These are phyloP conservation scores for Scrobipalpa costella DNA, from an alignment of 2,888 invertebrate species.

Conservation along the genomic window DNA sequence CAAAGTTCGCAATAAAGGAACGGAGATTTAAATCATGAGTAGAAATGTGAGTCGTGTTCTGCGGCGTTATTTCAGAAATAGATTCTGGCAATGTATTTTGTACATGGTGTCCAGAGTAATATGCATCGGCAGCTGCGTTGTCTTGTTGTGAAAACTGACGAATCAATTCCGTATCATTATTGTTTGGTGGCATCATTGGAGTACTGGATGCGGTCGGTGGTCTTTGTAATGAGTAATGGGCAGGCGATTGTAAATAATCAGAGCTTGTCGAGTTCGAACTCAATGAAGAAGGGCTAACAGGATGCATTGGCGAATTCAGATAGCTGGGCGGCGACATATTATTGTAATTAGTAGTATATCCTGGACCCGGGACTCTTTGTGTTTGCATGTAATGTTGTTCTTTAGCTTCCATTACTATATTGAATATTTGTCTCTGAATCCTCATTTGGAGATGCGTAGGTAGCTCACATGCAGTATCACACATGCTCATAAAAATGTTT, in stretches of 20 bases:
- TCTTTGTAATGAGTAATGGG: conserved; percentile 31
- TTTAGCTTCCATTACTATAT: conserved; percentile 23
- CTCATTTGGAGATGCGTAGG: conserved; percentile 14
- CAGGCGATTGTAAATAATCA: conserved; percentile 28
- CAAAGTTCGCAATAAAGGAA: conserved; percentile 29
- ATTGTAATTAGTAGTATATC: conserved; percentile 27
- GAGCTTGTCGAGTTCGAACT: conserved; percentile 28
- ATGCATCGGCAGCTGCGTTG: conserved; percentile 25
- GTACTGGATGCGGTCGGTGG: conserved; percentile 31
- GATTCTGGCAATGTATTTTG: conserved; percentile 31
- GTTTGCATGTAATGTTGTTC: neutral
- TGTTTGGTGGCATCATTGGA: conserved; percentile 31
- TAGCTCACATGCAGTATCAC: conserved; percentile 11
- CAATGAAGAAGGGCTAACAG: too few species aligned
- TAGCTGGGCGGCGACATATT: conserved; percentile 28
- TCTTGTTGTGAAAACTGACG: conserved; percentile 30
- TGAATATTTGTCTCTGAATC: conserved; percentile 17
- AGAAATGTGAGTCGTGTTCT: conserved; percentile 33
- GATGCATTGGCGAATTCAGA: conserved; percentile 17
- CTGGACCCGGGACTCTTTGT: too few species aligned
- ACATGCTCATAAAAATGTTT: conserved; percentile 23
- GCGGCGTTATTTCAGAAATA: conserved; percentile 32
- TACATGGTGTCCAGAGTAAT: conserved; percentile 25
- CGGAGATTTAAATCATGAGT: conserved; percentile 30
- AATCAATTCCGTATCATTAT: conserved; percentile 30